Evolutionary conservation across 30 jellyfish, hydroid and myxozoan genomes (phyloP).

Genomic region (Rhopilema esculentum): DNA sequence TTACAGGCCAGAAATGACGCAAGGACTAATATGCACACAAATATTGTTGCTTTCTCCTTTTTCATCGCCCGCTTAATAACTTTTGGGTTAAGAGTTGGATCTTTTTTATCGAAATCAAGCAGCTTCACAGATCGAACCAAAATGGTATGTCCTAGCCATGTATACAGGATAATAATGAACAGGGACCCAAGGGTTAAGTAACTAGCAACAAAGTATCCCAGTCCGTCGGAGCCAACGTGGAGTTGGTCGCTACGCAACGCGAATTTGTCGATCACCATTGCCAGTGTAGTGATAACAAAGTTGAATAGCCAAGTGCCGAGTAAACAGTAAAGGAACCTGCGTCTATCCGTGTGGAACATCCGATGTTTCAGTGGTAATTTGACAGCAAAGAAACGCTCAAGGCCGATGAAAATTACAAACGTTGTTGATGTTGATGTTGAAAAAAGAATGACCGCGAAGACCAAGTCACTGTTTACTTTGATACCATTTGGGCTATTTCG

Average conservation of each 20-base stretch:
- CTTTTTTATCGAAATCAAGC: slow-evolving; percentile 24
- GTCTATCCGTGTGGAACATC: slow-evolving; percentile 18
- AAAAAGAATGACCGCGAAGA: background rate
- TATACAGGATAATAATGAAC: slow-evolving; percentile 10
- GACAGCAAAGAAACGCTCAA: slow-evolving; percentile 43
- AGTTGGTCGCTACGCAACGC: background rate
- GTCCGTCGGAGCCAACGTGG: background rate
- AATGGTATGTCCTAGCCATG: slow-evolving; percentile 10
- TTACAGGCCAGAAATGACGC: slow-evolving; percentile 32
- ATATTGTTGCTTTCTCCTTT: slow-evolving; percentile 43
- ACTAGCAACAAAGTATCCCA: slow-evolving; percentile 3
- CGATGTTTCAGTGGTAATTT: slow-evolving; percentile 47
- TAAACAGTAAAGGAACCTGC: background rate
- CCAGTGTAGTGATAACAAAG: background rate
- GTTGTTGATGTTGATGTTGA: background rate
- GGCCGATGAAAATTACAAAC: slow-evolving; percentile 15
- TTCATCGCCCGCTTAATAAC: slow-evolving; percentile 25
- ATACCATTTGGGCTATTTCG: too few species aligned
- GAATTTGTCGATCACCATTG: background rate
- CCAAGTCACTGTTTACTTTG: background rate
- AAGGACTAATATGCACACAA: slow-evolving; percentile 32
- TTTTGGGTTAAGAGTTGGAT: background rate
- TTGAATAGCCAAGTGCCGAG: slow-evolving; percentile 13
- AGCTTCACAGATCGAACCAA: background rate
- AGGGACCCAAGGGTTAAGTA: background rate